Evolutionary conservation across 1,140 invertebrate species (phyloP), one percentile per base, ranked within the genome.

Genomic region (Chymomyza costata): DNA sequence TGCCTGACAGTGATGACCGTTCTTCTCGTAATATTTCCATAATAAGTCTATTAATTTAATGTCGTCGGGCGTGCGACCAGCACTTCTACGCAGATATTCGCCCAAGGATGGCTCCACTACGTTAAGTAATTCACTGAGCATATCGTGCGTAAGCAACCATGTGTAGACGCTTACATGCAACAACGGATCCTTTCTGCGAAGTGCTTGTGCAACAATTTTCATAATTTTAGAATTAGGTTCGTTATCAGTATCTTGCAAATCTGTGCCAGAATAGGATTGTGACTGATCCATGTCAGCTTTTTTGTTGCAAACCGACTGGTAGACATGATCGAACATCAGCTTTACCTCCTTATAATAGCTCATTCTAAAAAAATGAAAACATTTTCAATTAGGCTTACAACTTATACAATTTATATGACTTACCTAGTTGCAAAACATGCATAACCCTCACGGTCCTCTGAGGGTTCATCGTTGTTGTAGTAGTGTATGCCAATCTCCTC

Each of bases 11-110:
- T 97, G 97, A 84, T 98, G 95, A 19, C 93, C 92, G 74, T 92
- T 94, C 73, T 93, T 93, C 84, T 99, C 97, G 78, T 99, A 97
- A 85, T 94, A 97, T 85, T 96, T 96, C 97, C 97, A 99, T 10
- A 99, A 86, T 47, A 99, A 87, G 86, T 99, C 96, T 35, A 95
- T 89, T 3, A 94, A 89, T 41, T 89, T 88, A 0, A 92, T 85
- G 53, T 89, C 88, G 14, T 89, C 87, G 2, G 86, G 85, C 45
- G 88, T 86, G 32, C 86, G 82, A 31, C 86, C 74, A 1, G 89
- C 86, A 49, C 89, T 87, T 17, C 91, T 89, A 41, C 91, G 90
- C 8, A 97, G 83, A 76, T 94, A 97, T 28, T 90, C 88, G 78
- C 96, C 94, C 31, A 97, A 87, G 3, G 92, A 94, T n/a, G 93